These are phyloP conservation scores for Hiodon tergisus DNA, from an alignment of 2,113 vertebrate species.

Conservation along the genomic window DNA sequence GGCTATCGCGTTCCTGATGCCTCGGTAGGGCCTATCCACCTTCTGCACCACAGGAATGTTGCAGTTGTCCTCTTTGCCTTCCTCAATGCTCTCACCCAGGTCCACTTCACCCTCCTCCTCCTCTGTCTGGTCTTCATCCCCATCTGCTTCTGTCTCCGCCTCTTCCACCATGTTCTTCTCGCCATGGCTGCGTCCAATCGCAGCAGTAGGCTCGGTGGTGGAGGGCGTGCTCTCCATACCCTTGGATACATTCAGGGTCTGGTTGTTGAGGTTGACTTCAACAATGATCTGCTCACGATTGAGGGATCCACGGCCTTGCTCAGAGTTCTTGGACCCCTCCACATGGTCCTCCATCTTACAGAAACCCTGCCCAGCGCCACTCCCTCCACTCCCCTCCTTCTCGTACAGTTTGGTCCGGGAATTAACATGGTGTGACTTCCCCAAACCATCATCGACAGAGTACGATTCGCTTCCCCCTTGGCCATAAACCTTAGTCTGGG, in stretches of 20 bases:
- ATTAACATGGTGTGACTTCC: conserved; percentile 12
- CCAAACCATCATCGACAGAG: conserved; percentile 60
- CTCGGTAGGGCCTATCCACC: no score
- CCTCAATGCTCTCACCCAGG: no score
- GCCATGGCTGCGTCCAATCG: conserved; percentile 34
- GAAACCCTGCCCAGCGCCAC: conserved; percentile 14
- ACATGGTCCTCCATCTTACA: conserved; percentile 64
- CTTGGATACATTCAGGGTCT: conserved; percentile 77
- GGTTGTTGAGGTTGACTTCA: conserved; percentile 83
- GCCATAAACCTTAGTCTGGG: conserved; percentile 69
- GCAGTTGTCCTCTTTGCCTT: no score
- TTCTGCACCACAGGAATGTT: no score
- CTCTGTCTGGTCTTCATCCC: conserved; percentile 13
- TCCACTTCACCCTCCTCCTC: no score
- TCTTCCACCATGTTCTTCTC: conserved; percentile 50
- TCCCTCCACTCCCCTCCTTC: conserved; percentile 66
- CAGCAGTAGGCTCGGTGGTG: conserved; percentile 29
- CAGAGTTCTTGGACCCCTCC: conserved; percentile 54
- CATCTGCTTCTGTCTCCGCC: conserved; percentile 49
- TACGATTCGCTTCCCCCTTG: conserved; percentile 67
- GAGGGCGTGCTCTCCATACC: conserved; percentile 63
- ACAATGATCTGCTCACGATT: conserved; percentile 78
- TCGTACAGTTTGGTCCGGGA: conserved; percentile 61
- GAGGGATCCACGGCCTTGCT: conserved; percentile 49
- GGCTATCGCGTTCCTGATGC: no score